Evolutionary conservation across 2,113 vertebrate genomes (phyloP).

Genomic region (Hemiscyllium ocellatum): DNA sequence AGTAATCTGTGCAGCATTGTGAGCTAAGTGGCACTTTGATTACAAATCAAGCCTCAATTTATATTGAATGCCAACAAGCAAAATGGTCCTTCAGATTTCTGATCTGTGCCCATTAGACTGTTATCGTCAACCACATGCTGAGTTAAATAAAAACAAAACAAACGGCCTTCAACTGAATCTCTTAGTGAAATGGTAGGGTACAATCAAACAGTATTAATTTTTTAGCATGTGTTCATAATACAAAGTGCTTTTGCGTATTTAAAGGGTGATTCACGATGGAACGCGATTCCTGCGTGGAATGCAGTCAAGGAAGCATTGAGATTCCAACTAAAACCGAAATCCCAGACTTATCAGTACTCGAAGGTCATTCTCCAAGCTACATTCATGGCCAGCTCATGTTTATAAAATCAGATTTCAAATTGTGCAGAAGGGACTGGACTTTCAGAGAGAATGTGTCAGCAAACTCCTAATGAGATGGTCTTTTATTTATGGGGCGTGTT

Average conservation of each 20-base stretch:
- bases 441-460: neutral
- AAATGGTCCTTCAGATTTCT: neutral
- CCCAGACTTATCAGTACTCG: neutral
- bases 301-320: neutral
- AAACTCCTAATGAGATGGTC: neutral
- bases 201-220: constrained; percentile 25
- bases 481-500: neutral
- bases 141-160: constrained; percentile 1
- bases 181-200: neutral
- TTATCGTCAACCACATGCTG: neutral
- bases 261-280: neutral
- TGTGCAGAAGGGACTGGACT: neutral
- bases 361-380: neutral
- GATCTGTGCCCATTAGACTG: neutral
- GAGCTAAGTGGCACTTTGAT: constrained; percentile 18
- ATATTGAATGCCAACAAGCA: neutral
- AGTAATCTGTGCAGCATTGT: neutral
- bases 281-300: neutral
- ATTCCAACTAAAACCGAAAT: neutral
- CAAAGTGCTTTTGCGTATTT: neutral
- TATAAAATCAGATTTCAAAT: neutral
- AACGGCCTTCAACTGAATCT: neutral
- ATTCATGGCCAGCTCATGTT: neutral
- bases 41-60: constrained; percentile 4
- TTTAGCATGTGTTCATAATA: constrained; percentile 7